phyloP scores from a whole-genome alignment of 2,888 invertebrate genomes.

The Belgica antarctica region DNA sequence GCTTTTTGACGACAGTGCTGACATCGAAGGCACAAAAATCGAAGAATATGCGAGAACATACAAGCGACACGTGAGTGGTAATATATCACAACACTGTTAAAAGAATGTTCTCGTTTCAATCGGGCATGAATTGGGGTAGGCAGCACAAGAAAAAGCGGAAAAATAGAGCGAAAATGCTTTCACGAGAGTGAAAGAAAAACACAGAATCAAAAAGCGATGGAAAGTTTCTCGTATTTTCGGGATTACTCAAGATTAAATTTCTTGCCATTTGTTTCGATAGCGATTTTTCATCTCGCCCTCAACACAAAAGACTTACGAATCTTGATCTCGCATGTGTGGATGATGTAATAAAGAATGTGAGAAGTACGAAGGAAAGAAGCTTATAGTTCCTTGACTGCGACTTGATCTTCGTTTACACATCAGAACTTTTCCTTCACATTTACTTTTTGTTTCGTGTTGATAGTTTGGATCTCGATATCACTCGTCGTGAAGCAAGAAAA shows the following conservation, averaged over 20 bases:
- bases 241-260: not conserved
- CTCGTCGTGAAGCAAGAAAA: not conserved
- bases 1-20: no score
- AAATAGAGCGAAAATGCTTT: not conserved
- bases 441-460: not conserved
- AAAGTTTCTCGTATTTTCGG: not conserved
- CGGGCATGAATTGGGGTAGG: not conserved
- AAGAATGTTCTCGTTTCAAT: slow-evolving; percentile 12
- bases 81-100: slow-evolving; percentile 34
- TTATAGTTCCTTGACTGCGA: no score
- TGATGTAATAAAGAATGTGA: no score
- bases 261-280: no score
- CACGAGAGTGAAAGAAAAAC: not conserved
- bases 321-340: not conserved
- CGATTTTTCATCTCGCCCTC: not conserved
- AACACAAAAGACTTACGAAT: not conserved
- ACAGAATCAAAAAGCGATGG: not conserved
- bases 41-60: slow-evolving; percentile 1
- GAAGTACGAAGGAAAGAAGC: no score
- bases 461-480: no score
- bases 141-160: not conserved
- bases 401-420: not conserved
- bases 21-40: not conserved
- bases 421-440: no score
- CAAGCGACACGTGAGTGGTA: slow-evolving; percentile 42